Conservation (phyloP, 2,113 vertebrate species). For the Hemicordylus capensis region DNA sequence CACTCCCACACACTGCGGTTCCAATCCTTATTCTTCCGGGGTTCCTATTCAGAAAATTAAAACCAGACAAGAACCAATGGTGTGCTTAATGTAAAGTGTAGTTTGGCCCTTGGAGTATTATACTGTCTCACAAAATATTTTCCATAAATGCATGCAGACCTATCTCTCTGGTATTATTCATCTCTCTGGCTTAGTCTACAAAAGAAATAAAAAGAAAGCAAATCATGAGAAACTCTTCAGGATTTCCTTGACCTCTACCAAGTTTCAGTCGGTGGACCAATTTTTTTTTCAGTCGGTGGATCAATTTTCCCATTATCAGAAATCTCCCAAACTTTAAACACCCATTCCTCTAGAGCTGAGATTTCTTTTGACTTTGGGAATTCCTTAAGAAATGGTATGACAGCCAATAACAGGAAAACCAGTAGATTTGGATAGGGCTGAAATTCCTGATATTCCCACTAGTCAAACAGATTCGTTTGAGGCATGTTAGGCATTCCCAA, state of each 20-base stretch:
- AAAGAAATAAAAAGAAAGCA: neutral
- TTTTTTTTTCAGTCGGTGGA: no score
- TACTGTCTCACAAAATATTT: no score
- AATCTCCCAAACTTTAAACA: neutral
- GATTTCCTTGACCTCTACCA: neutral
- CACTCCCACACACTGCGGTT: no score
- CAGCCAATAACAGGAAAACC: neutral
- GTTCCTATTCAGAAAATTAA: no score
- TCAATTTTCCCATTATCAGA: no score
- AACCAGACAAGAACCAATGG: no score
- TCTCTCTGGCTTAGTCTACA: neutral
- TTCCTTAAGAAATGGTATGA: neutral
- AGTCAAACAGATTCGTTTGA: neutral
- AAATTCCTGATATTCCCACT: neutral
- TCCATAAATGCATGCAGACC: no score
- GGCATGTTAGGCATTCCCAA: neutral
- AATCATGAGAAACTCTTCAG: neutral
- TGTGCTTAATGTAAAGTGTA: no score
- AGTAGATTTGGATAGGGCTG: neutral
- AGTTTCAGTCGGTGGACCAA: neutral
- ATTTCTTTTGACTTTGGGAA: neutral
- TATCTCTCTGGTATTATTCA: neutral
- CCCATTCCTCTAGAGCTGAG: neutral
- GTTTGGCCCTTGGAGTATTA: no score
- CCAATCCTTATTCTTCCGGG: no score